Evolutionary conservation across 2,888 invertebrate species (phyloP).

Genomic region (Ceratothoa steindachneri): DNA sequence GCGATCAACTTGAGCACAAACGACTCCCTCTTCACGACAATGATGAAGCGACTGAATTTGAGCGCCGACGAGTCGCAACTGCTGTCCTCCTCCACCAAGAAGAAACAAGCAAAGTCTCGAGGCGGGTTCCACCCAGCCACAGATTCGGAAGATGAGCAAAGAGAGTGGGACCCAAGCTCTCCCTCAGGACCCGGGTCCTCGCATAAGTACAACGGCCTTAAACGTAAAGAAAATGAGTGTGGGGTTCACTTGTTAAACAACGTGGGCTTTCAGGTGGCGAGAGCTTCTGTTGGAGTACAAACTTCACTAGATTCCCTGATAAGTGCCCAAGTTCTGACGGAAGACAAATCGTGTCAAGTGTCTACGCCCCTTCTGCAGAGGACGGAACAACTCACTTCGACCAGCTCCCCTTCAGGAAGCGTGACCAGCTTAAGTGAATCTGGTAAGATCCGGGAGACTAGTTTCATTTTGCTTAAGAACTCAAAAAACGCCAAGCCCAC

Average conservation of each 20-base stretch:
- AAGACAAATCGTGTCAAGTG: slow-evolving; percentile 38
- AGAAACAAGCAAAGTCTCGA: neutral
- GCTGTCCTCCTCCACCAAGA: neutral
- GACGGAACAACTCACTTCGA: neutral
- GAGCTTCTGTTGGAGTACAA: slow-evolving; percentile 34
- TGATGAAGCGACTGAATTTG: slow-evolving; percentile 44
- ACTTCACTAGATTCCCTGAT: slow-evolving; percentile 13
- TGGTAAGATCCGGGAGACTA: neutral
- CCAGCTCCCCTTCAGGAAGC: slow-evolving; percentile 3
- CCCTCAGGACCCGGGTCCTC: neutral
- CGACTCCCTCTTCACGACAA: slow-evolving; percentile 42
- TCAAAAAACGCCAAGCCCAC: neutral
- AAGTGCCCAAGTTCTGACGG: slow-evolving; percentile 4
- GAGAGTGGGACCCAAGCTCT: neutral
- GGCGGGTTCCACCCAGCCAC: neutral
- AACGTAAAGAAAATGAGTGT: neutral
- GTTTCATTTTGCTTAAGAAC: neutral
- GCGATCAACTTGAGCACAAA: slow-evolving; percentile 31
- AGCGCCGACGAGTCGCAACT: neutral
- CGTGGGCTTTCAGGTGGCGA: neutral
- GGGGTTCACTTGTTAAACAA: neutral
- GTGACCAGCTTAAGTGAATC: slow-evolving; percentile 1
- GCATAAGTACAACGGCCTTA: neutral
- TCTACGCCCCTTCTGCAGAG: slow-evolving; percentile 26
- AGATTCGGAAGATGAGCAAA: neutral